Evolutionary conservation across 2,113 vertebrate species (phyloP), one percentile per base, ranked within the genome.

Genomic region (Pelodiscus sinensis): DNA sequence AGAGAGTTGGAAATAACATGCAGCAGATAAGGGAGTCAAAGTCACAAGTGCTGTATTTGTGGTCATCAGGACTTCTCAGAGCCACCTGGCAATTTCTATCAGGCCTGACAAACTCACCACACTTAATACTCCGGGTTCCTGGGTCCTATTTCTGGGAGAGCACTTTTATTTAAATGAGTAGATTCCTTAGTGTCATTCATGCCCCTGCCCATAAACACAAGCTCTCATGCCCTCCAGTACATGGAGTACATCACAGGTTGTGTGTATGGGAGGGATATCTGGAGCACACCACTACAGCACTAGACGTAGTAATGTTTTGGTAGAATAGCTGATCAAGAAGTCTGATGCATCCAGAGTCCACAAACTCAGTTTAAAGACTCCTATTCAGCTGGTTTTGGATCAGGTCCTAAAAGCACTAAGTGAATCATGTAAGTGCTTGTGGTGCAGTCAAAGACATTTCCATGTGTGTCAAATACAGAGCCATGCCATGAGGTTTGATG

Each of bases 151-250:
- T 13, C 56, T 4, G 3, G 38, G n/a, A 52, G 80, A 15, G 79
- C 22, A 81, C 56, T 24, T 73, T 21, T 9, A 35, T 73, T 73
- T 22, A 73, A 35, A 73, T 73, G 35, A 44, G 22, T 73, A 44
- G 71, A 73, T 73, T 73, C 18, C 9, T 73, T 21, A 73, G 71
- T 73, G 35, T 21, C 21, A 68, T n/a, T 12, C 31, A 44, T 11
- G 2, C 18, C 65, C 58, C 79, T 3, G 50, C 9, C 0, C 55
- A 73, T 4, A 29, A 87, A 54, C 19, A 54, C 1, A 22, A 3
- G 3, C 51, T 55, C 56, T 38, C 9, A 0, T 0, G 1, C 22
- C 5, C 1, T 6, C 9, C 0, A 1, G 58, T 24, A n/a, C 2
- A 2, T 5, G 31, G 2, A 78, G 35, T 35, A 4, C 10, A 15